Evolutionary conservation across 1,140 invertebrate species (phyloP).

Genomic region (Reticulitermes speratus): DNA sequence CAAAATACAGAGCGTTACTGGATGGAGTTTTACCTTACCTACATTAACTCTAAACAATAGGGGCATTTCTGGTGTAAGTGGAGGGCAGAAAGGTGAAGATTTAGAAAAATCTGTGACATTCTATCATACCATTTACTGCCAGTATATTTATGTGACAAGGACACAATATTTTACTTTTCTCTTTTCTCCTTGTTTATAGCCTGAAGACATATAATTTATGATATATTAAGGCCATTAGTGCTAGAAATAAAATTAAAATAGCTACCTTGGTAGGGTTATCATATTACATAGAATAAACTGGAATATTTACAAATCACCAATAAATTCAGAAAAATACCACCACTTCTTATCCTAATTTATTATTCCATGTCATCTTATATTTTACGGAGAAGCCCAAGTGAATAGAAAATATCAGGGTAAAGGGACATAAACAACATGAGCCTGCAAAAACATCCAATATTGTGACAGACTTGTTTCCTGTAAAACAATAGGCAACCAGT

Average conservation of each 20-base stretch:
- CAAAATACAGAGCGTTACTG: neutral
- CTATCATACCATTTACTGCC: neutral
- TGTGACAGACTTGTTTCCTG: neutral
- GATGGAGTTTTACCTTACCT: neutral
- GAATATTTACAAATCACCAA: neutral
- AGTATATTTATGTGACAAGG: neutral
- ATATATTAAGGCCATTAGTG: neutral
- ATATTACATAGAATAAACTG: neutral
- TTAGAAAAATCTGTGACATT: neutral
- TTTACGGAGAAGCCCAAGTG: neutral
- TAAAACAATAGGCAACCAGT: too few species aligned
- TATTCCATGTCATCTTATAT: neutral
- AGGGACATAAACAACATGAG: neutral
- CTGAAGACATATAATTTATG: too few species aligned
- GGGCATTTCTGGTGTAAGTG: neutral
- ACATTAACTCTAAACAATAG: neutral
- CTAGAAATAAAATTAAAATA: neutral
- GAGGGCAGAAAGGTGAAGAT: neutral
- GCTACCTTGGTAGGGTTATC: neutral
- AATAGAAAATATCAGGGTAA: neutral
- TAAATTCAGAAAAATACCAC: neutral
- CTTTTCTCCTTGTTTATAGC: too few species aligned
- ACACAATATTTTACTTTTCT: neutral
- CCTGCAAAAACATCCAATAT: neutral
- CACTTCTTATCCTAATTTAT: neutral